Percentiles rank a stretch among this genome's conserved stretches.
Conservation (phyloP, 35 echinoderm and acorn worm species). For the Ophiothrix spiculata region DNA sequence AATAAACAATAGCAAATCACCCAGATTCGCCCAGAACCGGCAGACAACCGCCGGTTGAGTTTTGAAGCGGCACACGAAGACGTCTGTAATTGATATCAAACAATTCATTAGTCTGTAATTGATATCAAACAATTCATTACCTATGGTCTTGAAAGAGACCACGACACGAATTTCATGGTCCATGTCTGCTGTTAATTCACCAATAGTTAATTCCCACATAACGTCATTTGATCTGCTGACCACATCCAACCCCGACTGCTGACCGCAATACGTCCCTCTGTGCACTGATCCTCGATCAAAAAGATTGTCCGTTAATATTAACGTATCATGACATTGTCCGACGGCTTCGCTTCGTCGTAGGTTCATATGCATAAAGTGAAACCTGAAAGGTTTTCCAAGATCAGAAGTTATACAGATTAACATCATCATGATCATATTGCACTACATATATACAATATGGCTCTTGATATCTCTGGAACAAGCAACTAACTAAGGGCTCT, state of each 20-base stretch:
- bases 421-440: too few species aligned
- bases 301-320: conserved; percentile 63
- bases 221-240: conserved; percentile 54
- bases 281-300: conserved; percentile 17
- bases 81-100: background rate
- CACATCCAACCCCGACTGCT: conserved; percentile 24
- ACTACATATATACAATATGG: too few species aligned
- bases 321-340: conserved; percentile 46
- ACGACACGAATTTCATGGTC: conserved; percentile 47
- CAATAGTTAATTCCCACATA: conserved; percentile 28
- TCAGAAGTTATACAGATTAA: too few species aligned
- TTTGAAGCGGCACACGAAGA: background rate
- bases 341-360: conserved; percentile 41
- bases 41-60: background rate
- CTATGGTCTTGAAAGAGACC: conserved; percentile 40
- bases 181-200: conserved; percentile 52
- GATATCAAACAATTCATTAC: conserved; percentile 40
- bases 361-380: conserved; percentile 65
- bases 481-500: too few species aligned
- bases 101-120: background rate
- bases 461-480: too few species aligned
- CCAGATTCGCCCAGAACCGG: too few species aligned
- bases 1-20: too few species aligned
- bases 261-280: conserved; percentile 64
- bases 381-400: conserved; percentile 51